phyloP scores from a whole-genome alignment of 2,113 vertebrate species.

The Chionomys nivalis region DNA sequence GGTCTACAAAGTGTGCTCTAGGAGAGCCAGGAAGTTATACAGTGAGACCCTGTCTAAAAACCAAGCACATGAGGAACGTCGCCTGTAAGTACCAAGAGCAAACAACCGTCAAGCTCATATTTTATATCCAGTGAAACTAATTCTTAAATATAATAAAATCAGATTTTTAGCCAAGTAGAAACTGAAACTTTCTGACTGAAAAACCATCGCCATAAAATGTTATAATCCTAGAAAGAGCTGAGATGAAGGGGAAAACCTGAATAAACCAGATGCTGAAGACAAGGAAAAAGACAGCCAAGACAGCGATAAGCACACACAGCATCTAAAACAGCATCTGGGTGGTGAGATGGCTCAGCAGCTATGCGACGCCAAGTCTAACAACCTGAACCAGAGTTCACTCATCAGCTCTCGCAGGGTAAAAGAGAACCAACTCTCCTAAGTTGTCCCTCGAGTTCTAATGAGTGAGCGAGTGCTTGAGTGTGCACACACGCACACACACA shows the following conservation, averaged over 20 bases:
- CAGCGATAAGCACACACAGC: background rate
- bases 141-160: conserved; percentile 30
- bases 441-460: background rate
- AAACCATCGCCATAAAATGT: background rate
- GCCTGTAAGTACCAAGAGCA: background rate
- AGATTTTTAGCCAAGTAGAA: background rate
- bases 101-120: background rate
- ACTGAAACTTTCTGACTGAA: background rate
- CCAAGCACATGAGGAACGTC: background rate
- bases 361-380: too few species aligned
- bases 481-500: background rate
- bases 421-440: background rate
- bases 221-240: background rate
- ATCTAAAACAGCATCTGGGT: background rate
- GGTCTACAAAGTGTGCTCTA: background rate
- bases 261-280: background rate
- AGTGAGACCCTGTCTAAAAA: background rate
- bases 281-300: background rate
- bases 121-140: conserved; percentile 51
- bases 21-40: background rate
- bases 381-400: background rate
- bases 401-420: background rate
- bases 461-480: background rate
- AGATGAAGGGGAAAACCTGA: background rate
- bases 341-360: background rate